phyloP scores from a whole-genome alignment of 2,888 invertebrate species.

The Blastobasis adustella region DNA sequence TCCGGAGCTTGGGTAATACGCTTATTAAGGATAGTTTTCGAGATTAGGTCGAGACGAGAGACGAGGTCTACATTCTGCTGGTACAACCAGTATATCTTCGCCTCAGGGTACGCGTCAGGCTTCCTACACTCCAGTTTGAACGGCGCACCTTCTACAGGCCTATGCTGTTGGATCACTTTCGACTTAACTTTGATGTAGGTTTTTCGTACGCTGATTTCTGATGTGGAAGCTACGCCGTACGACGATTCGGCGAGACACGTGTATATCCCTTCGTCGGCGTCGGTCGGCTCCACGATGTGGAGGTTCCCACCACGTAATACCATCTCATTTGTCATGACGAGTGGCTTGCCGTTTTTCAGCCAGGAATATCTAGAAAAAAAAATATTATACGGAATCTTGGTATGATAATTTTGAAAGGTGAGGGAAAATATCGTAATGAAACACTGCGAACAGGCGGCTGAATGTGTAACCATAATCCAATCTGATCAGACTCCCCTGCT shows the following conservation, averaged over 20 bases:
- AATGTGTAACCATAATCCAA: too few species aligned
- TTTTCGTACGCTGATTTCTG: constrained; percentile 31
- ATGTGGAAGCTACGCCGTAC: constrained; percentile 39
- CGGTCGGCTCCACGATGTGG: constrained; percentile 24
- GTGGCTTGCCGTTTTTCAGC: constrained; percentile 11
- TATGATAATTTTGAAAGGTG: too few species aligned
- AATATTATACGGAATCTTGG: too few species aligned
- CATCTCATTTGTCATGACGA: background rate
- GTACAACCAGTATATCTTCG: constrained; percentile 43
- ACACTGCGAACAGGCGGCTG: too few species aligned
- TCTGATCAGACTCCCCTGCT: too few species aligned
- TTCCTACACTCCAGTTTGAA: constrained; percentile 44
- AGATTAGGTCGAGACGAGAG: too few species aligned
- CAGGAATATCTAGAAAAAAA: too few species aligned
- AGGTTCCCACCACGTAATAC: background rate
- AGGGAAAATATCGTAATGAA: too few species aligned
- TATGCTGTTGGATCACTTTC: background rate
- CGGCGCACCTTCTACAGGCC: constrained; percentile 39
- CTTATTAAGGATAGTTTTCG: constrained; percentile 26
- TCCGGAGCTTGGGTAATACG: constrained; percentile 43
- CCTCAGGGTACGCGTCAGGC: constrained; percentile 46
- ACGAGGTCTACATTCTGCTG: constrained; percentile 28
- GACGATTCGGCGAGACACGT: constrained; percentile 41
- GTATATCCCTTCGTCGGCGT: constrained; percentile 43
- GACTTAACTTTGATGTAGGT: constrained; percentile 25